A percentile compares a stretch with the other conserved stretches of the same genome.
Conservation (phyloP, 2,888 invertebrate genomes). For the Blera fallax region DNA sequence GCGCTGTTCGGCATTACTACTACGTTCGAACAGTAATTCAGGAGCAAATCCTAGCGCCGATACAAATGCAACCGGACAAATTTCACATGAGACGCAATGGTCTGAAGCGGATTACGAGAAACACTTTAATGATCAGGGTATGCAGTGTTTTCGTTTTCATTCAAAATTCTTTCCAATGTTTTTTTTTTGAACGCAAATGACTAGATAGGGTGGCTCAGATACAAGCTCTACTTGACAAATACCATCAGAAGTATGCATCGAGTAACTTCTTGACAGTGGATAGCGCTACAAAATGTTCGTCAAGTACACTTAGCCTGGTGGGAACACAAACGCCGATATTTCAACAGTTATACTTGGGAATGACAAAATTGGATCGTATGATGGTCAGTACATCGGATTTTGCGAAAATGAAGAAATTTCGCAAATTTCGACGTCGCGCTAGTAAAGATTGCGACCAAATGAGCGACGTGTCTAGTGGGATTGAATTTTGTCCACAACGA, state of each 20-base stretch:
- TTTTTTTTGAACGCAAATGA: slow-evolving; percentile 36
- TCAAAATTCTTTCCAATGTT: not conserved
- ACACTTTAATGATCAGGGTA: slow-evolving; percentile 93
- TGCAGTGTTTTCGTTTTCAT: slow-evolving; percentile 77
- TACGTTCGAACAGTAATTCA: slow-evolving; percentile 86
- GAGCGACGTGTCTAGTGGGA: slow-evolving; percentile 45
- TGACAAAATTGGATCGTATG: slow-evolving; percentile 80
- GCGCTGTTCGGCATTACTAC: slow-evolving; percentile 87
- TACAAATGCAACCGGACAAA: slow-evolving; percentile 80
- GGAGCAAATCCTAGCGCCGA: slow-evolving; percentile 42
- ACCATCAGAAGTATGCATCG: slow-evolving; percentile 75
- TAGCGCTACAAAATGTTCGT: slow-evolving; percentile 71
- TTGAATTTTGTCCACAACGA: slow-evolving; percentile 27
- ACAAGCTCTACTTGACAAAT: slow-evolving; percentile 74
- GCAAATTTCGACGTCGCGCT: slow-evolving; percentile 72
- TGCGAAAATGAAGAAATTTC: slow-evolving; percentile 74
- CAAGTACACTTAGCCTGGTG: slow-evolving; percentile 72
- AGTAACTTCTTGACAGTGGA: slow-evolving; percentile 73
- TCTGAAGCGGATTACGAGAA: slow-evolving; percentile 94
- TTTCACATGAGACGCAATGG: slow-evolving; percentile 87
- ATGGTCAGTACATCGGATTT: slow-evolving; percentile 76
- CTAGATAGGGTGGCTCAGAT: slow-evolving; percentile 36
- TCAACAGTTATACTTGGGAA: slow-evolving; percentile 82
- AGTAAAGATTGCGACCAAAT: slow-evolving; percentile 53
- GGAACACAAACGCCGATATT: slow-evolving; percentile 83